Conservation (phyloP, 2,797 vertebrate genomes). For the Poeciliopsis turneri region DNA sequence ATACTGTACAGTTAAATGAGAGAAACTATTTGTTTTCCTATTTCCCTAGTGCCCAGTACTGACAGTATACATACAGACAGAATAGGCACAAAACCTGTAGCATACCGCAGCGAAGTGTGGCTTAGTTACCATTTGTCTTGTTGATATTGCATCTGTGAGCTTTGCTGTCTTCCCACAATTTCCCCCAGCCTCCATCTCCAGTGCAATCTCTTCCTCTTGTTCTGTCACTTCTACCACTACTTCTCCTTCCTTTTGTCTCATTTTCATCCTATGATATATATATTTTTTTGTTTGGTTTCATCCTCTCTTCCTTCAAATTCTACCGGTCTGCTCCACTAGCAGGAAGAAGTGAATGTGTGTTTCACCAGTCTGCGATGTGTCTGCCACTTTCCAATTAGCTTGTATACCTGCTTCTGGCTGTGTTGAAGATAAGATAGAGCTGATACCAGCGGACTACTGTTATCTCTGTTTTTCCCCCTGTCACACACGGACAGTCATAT, state of each 20-base stretch:
- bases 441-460: conserved; percentile 68
- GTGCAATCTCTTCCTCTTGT: conserved; percentile 48
- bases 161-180: conserved; percentile 42
- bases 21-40: conserved; percentile 51
- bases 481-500: conserved; percentile 67
- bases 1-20: conserved; percentile 31
- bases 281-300: conserved; percentile 19
- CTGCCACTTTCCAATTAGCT: conserved; percentile 82
- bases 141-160: conserved; percentile 51
- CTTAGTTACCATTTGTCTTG: conserved; percentile 63
- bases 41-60: conserved; percentile 46
- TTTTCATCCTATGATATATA: conserved; percentile 44
- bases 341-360: conserved; percentile 61
- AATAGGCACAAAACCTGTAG: conserved; percentile 63
- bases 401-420: conserved; percentile 78
- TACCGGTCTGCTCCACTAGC: conserved; percentile 36
- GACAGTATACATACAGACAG: conserved; percentile 66
- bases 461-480: conserved; percentile 77
- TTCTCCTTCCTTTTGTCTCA: conserved; percentile 59
- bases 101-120: conserved; percentile 48
- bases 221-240: conserved; percentile 52
- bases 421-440: conserved; percentile 78
- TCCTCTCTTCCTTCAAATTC: conserved; percentile 50
- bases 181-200: conserved; percentile 30
- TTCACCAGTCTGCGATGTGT: conserved; percentile 61